A percentile compares a stretch with the other conserved stretches of the same genome.
Conservation (phyloP, 2,888 invertebrate genomes). For the Erebia aethiops region DNA sequence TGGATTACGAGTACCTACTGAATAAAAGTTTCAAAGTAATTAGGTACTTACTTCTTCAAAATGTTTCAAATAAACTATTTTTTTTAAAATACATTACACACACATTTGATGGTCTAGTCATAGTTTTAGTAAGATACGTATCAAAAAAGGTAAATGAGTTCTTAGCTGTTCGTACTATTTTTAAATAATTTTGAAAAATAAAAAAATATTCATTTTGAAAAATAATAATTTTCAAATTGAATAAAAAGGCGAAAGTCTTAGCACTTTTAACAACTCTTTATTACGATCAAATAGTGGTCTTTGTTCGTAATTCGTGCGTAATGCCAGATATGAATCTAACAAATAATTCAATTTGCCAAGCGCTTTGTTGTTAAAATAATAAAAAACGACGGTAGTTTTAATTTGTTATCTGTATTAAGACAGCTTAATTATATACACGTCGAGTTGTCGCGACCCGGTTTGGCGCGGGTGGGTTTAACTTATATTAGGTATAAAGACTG, state of each 20-base stretch:
- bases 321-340: slow-evolving; percentile 12
- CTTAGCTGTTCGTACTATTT: too few species aligned
- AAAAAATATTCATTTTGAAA: neutral
- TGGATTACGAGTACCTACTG: neutral
- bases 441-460: too few species aligned
- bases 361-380: neutral
- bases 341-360: slow-evolving; percentile 19
- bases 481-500: too few species aligned
- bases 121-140: too few species aligned
- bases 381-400: slow-evolving; percentile 17
- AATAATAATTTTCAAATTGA: neutral
- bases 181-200: neutral
- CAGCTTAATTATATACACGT: neutral
- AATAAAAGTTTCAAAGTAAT: slow-evolving; percentile 1
- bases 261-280: slow-evolving; percentile 3
- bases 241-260: slow-evolving; percentile 9
- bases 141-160: too few species aligned
- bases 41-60: neutral
- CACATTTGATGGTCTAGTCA: too few species aligned
- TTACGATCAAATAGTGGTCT: neutral
- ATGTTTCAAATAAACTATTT: too few species aligned
- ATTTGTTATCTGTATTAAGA: slow-evolving; percentile 9
- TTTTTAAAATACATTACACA: too few species aligned
- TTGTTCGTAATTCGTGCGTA: slow-evolving; percentile 7
- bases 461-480: too few species aligned